Percentiles rank a stretch among this genome's conserved stretches.
These are phyloP conservation scores for Philopotamus ludificatus DNA, from an alignment of 1,140 invertebrate genomes.

Conservation along the genomic window DNA sequence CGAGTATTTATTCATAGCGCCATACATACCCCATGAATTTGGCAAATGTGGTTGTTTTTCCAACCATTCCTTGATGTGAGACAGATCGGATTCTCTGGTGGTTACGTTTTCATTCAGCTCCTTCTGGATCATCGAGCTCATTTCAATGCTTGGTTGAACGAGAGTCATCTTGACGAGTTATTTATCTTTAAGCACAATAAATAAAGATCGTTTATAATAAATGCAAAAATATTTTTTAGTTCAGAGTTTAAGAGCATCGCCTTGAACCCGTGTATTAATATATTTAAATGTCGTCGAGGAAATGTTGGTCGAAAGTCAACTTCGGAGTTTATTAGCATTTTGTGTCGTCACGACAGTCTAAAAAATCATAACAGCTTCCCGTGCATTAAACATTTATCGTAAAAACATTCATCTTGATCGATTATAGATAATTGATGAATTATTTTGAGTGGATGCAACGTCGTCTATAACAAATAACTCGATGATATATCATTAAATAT, in stretches of 20 bases:
- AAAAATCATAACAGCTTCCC: no score
- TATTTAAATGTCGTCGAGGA: not conserved
- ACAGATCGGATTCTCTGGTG: slow-evolving; percentile 65
- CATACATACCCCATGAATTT: slow-evolving; percentile 62
- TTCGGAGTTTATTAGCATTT: not conserved
- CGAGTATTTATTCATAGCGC: not conserved
- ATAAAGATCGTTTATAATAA: not conserved
- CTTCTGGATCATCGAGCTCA: slow-evolving; percentile 69
- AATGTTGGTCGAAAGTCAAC: not conserved
- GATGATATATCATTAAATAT: no score
- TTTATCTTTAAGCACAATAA: slow-evolving; percentile 15
- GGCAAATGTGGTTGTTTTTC: slow-evolving; percentile 74
- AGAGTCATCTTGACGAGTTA: slow-evolving; percentile 61
- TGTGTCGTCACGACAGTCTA: not conserved
- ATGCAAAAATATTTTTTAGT: not conserved
- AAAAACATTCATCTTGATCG: no score
- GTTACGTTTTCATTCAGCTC: slow-evolving; percentile 73
- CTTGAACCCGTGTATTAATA: not conserved
- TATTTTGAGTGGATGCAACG: no score
- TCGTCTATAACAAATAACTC: no score
- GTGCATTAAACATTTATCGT: no score
- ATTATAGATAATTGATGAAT: no score
- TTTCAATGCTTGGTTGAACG: slow-evolving; percentile 70
- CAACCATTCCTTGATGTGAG: slow-evolving; percentile 74
- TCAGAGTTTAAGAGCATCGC: not conserved